Base-by-base conservation (phyloP, 1,140 invertebrate species). In the Neelides sp. region DNA sequence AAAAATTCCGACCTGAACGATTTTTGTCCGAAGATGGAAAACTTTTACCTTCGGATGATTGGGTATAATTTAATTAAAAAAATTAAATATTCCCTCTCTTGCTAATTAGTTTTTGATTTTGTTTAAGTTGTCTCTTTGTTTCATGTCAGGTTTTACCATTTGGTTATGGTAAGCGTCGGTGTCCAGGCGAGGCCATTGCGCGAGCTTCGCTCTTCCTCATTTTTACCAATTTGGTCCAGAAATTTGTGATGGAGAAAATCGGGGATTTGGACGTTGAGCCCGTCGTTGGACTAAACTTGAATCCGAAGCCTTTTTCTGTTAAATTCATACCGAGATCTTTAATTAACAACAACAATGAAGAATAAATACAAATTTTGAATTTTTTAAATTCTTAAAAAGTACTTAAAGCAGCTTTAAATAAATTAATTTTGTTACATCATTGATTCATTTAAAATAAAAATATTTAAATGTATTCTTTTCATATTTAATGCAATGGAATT, bases 41-140 rank as follows among this genome's bases (percentile, higher is more conserved):
- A 63, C 52, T 68, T 10, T 63, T 67, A 4, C 64, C 82, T 17
- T 78, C 79, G 0, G 82, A 86, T 20, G 70, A 54, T 28, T 54
- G 55, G 32, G 84, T 79, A 62, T 70, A n/a, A n/a, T 84, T 58
- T 84, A 85, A 0, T 91, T 90, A 59, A 80, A 84, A 37, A 68
- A 80, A 17, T 82, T 82, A 64, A 65, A 50, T 2, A 10, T 10
- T 3, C 27, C 20, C 5, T 22, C 39, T 22, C 19, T 10, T n/a
- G 22, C 19, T 20, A 41, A 19, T 37, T 37, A n/a, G 20, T n/a
- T n/a, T 19, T n/a, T 17, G 35, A 37, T n/a, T n/a, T 37, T 19
- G 20, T 37, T 4, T 37, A 5, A 5, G 20, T n/a, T 17, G 8
- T 8, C n/a, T 32, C n/a, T n/a, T 8, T n/a, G 8, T n/a, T 32